These are phyloP conservation scores for Drosophila sp. DNA, from an alignment of 1,140 invertebrate genomes.

Conservation along the genomic window DNA sequence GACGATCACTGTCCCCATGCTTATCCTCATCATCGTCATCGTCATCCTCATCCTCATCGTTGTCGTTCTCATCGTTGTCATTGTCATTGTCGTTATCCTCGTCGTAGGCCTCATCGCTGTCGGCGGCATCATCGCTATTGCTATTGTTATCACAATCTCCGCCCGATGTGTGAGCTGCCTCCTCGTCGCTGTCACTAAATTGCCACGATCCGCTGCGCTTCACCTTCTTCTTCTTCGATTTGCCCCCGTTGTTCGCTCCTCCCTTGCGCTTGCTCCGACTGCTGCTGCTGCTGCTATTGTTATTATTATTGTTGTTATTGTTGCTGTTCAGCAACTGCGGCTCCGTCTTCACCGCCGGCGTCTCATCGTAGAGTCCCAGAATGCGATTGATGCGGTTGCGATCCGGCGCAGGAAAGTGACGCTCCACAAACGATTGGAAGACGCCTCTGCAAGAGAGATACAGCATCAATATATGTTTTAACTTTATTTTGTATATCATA, in stretches of 20 bases:
- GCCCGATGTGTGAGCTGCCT: conserved; percentile 25
- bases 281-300: conserved; percentile 32
- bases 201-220: conserved; percentile 80
- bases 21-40: too few species aligned
- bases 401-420: conserved; percentile 98
- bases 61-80: conserved; percentile 40
- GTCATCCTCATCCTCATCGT: conserved; percentile 55
- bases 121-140: conserved; percentile 56
- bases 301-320: conserved; percentile 17
- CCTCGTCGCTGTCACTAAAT: conserved; percentile 63
- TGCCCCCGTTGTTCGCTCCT: not conserved
- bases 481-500: not conserved
- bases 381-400: conserved; percentile 93
- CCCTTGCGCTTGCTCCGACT: conserved; percentile 13
- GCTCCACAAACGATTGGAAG: conserved; percentile 97
- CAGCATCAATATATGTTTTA: not conserved
- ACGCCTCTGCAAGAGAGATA: conserved; percentile 89
- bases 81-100: conserved; percentile 42
- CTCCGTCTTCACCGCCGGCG: conserved; percentile 41
- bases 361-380: conserved; percentile 89
- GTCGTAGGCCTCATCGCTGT: conserved; percentile 53
- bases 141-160: conserved; percentile 34
- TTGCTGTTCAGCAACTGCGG: conserved; percentile 26
- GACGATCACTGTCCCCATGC: conserved; percentile 84
- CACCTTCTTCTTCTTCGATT: conserved; percentile 61